These are phyloP conservation scores for Trissoscelio sp. DNA, from an alignment of 2,888 invertebrate genomes.

Conservation along the genomic window DNA sequence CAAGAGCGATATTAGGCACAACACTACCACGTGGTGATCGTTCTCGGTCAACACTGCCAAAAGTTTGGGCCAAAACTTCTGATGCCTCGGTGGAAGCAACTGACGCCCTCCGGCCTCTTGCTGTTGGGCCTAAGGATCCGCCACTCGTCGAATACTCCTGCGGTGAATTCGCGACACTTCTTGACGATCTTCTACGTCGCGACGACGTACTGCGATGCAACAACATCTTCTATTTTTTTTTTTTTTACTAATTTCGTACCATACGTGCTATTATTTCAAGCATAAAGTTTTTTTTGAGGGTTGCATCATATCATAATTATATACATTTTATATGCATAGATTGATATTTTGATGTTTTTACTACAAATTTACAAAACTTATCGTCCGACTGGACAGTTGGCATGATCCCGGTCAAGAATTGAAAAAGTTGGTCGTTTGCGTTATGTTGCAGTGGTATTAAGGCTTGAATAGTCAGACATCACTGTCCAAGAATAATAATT, in stretches of 20 bases:
- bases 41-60: slow-evolving; percentile 82
- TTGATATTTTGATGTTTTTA: too few relatives aligned
- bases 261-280: neutral
- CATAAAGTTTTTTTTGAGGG: neutral
- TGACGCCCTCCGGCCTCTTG: slow-evolving; percentile 79
- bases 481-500: slow-evolving; percentile 6
- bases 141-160: slow-evolving; percentile 84
- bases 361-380: slow-evolving; percentile 30
- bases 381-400: slow-evolving; percentile 8
- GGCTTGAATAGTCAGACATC: slow-evolving; percentile 53
- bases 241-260: neutral
- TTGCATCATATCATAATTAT: too few relatives aligned
- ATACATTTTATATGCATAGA: too few relatives aligned
- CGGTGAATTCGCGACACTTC: slow-evolving; percentile 88
- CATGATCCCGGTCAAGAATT: neutral
- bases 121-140: slow-evolving; percentile 74
- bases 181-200: slow-evolving; percentile 87
- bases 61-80: slow-evolving; percentile 80
- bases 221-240: slow-evolving; percentile 83
- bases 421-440: slow-evolving; percentile 10
- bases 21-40: slow-evolving; percentile 87
- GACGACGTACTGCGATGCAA: slow-evolving; percentile 88
- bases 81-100: slow-evolving; percentile 80
- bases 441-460: slow-evolving; percentile 21
- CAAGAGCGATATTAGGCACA: slow-evolving; percentile 86